These are phyloP conservation scores for Lasioglossum figueresi DNA, from an alignment of 2,888 invertebrate genomes.

Conservation along the genomic window DNA sequence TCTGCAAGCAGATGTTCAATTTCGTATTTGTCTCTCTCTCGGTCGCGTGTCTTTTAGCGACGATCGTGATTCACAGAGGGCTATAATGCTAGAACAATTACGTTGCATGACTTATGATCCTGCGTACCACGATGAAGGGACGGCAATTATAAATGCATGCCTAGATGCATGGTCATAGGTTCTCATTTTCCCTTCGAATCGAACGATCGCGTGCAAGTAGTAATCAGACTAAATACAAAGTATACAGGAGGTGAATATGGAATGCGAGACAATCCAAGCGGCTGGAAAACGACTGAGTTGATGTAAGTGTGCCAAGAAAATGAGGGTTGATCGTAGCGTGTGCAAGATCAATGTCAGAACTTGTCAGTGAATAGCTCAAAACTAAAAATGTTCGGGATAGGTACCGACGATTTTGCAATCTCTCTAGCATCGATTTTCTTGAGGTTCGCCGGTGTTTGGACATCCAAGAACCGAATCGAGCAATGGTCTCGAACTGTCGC, in stretches of 20 bases:
- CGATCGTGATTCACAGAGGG: background rate
- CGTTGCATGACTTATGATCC: background rate
- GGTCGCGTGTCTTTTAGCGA: background rate
- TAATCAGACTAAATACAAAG: too few relatives aligned
- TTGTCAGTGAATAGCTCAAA: background rate
- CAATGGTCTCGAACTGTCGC: background rate
- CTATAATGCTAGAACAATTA: background rate
- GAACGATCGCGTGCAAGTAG: background rate
- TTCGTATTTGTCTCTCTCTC: background rate
- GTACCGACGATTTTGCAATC: conserved; percentile 20
- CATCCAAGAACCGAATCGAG: conserved; percentile 42
- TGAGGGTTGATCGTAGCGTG: background rate
- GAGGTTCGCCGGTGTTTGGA: conserved; percentile 69
- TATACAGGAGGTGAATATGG: background rate
- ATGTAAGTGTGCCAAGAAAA: background rate
- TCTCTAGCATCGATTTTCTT: conserved; percentile 61
- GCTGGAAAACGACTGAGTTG: background rate
- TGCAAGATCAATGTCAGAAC: background rate
- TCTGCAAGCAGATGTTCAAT: background rate
- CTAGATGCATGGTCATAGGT: background rate
- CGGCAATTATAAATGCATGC: background rate
- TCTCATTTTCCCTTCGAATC: background rate
- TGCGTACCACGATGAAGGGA: background rate
- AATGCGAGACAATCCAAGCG: conserved; percentile 1
- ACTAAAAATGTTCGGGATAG: conserved; percentile 9